phyloP scores from a whole-genome alignment of 1,140 invertebrate genomes.

The Archivesica marissinica region DNA sequence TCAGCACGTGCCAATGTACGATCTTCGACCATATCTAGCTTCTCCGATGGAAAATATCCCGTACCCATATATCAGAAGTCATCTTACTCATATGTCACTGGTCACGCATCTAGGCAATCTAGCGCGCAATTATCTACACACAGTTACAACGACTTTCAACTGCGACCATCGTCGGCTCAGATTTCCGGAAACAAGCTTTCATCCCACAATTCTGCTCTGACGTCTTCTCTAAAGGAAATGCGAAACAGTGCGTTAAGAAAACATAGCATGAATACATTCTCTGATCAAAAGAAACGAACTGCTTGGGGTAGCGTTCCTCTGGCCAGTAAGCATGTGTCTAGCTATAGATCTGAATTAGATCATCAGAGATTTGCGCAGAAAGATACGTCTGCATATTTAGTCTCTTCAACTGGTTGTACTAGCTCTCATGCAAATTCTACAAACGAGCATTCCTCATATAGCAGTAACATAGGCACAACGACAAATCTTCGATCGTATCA shows the following conservation, averaged over 20 bases:
- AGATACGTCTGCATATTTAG: too few relatives aligned
- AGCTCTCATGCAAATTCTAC: neutral
- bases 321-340: too few relatives aligned
- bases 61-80: neutral
- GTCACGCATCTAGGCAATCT: neutral
- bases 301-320: too few relatives aligned
- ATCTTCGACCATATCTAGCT: neutral
- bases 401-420: too few relatives aligned
- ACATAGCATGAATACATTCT: neutral
- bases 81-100: slow-evolving; percentile 1
- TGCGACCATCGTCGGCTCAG: neutral
- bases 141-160: neutral
- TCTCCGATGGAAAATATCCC: neutral
- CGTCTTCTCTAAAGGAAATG: slow-evolving; percentile 6
- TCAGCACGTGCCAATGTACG: neutral
- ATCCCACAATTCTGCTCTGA: neutral
- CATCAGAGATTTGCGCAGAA: too few relatives aligned
- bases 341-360: too few relatives aligned
- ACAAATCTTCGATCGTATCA: neutral
- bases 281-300: neutral
- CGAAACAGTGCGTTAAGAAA: slow-evolving; percentile 10
- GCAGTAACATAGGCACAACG: neutral
- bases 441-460: neutral
- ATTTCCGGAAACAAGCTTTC: neutral
- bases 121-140: neutral